These are phyloP conservation scores for Tenthredo mesomela DNA, from an alignment of 2,888 invertebrate species.

Conservation along the genomic window DNA sequence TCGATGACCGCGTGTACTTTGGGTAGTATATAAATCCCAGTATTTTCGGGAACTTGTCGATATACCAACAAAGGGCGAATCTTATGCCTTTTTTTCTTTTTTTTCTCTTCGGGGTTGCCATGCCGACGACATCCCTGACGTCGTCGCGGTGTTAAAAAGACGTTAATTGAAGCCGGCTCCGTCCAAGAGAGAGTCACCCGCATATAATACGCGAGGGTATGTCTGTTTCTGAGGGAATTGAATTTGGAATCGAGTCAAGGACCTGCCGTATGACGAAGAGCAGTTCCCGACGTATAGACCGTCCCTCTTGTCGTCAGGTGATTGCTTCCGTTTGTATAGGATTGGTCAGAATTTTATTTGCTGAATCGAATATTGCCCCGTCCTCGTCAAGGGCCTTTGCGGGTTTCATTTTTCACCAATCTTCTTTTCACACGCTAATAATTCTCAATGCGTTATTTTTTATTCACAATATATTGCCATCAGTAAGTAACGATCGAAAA, in stretches of 20 bases:
- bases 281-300: not conserved
- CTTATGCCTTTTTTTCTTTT: not conserved
- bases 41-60: constrained; percentile 12
- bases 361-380: not conserved
- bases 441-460: not conserved
- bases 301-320: not conserved
- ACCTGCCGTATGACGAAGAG: not conserved
- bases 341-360: constrained; percentile 5
- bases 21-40: not conserved
- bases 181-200: not conserved
- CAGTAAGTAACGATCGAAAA: not conserved
- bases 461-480: constrained; percentile 11
- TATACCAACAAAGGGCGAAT: not conserved
- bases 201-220: not conserved
- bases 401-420: not conserved
- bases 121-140: not conserved
- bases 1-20: not conserved
- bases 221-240: constrained; percentile 36
- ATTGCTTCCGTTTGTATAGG: constrained; percentile 34
- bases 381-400: constrained; percentile 12
- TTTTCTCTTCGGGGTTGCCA: not conserved
- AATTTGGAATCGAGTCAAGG: constrained; percentile 25
- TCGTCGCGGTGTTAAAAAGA: constrained; percentile 6
- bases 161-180: constrained; percentile 29
- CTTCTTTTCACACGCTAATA: not conserved